Evolutionary conservation across 2,888 invertebrate genomes (phyloP).

Genomic region (Selenia dentaria): DNA sequence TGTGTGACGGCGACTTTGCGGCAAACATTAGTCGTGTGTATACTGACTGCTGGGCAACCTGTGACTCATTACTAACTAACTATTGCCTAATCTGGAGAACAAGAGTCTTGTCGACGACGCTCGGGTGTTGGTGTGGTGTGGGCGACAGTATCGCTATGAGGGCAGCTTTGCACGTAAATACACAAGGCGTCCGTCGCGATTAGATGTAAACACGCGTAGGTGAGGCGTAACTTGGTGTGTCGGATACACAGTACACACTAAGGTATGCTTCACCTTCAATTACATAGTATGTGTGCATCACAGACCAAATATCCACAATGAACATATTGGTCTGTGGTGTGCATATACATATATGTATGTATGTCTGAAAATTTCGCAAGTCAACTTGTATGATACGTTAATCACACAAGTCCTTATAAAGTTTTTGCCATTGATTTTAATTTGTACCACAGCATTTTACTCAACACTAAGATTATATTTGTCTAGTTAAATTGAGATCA

Average conservation of each 20-base stretch:
- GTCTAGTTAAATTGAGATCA: too few species aligned
- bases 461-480: too few species aligned
- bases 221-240: constrained; percentile 3
- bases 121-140: constrained; percentile 28
- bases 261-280: too few species aligned
- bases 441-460: too few species aligned
- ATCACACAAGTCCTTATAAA: too few species aligned
- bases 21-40: constrained; percentile 5
- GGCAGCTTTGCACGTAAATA: constrained; percentile 7
- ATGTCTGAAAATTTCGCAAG: too few species aligned
- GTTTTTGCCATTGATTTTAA: too few species aligned
- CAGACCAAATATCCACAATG: too few species aligned
- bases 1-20: constrained; percentile 49
- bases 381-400: too few species aligned
- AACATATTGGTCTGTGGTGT: too few species aligned
- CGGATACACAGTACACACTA: too few species aligned
- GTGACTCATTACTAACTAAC: constrained; percentile 5
- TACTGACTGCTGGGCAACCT: background rate
- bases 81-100: background rate
- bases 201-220: constrained; percentile 15
- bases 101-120: constrained; percentile 12
- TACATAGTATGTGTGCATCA: constrained; percentile 4
- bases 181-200: constrained; percentile 8
- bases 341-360: constrained; percentile 7
- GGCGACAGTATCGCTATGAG: constrained; percentile 15